Base-by-base conservation (phyloP, 2,113 vertebrate species). In the Halcyon malimbica region DNA sequence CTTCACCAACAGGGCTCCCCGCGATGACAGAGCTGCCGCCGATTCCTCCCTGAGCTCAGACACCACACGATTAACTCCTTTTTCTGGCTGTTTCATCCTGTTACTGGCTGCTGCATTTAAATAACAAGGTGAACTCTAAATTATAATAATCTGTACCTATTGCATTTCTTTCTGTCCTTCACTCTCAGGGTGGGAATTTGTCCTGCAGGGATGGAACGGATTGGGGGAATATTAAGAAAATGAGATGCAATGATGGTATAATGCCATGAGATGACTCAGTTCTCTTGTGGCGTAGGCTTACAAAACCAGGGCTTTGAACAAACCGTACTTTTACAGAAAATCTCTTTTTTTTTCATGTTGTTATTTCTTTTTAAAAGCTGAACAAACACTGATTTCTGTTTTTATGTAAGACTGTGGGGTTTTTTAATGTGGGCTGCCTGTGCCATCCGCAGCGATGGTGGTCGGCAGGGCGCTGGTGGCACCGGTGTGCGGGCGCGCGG, bases 331-430 rank as follows among this genome's bases (percentile, higher is more conserved):
- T 12, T 73, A 46, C 44, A 69, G 77, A 64, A 82, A 13, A 39
- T 3, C 5, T 10, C 2, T 16, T 74, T 81, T 86, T 46, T 31
- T 48, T 91, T 50, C 42, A 46, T 46, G 68, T 88, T 76, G 65
- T 83, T 94, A 39, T 90, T 95, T 91, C 70, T 77, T 92, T 93
- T 63, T 31, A 89, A 91, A 93, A 94, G 87, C 82, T 64, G 80
- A 94, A 90, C 85, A 87, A 86, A 88, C 92, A 46, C 73, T 71
- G 91, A 77, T 95, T 69, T 95, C 62, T 94, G 74, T 80, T 92
- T 90, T 91, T 84, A 75, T 20, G 87, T 67, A 77, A 92, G 51
- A 2, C 39, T 48, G 50, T 51, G 64, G 26, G 12, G 24, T 78
- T 73, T 75, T 94, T 94, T 69, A 23, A 60, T 29, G 5, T 26